Evolutionary conservation across 2,888 invertebrate species (phyloP), one percentile per base, ranked within the genome.

Genomic region (Rapana venosa): DNA sequence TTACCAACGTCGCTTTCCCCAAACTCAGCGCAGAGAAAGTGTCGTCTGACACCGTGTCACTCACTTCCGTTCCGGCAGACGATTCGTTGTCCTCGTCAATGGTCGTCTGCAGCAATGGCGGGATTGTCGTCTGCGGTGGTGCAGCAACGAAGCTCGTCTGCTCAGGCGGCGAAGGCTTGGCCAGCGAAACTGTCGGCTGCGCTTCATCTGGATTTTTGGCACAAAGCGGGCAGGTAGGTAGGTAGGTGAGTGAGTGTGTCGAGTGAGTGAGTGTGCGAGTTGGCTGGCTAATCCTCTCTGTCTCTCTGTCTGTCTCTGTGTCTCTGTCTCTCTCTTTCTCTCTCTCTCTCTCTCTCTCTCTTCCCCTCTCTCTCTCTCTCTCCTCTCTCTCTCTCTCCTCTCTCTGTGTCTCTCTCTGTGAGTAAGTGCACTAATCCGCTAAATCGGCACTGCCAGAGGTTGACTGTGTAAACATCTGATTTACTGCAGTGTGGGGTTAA

Each of bases 61-160:
- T 47, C 47, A 13, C 81, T 83, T 83, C 81, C 81, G n/a, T 8
- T 20, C 22, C 81, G 6, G 81, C 47, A 47, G 81, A 83, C 26
- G 81, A 17, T 36, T 36, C 47, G 26, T 30, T 26, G 81, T 83
- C 36, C 30, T 83, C 81, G 36, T 83, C 81, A 83, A 83, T 83
- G 22, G 81, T 26, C 22, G 81, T 83, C 47, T 83, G 47, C 20
- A 47, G 81, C 81, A 83, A 26, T 47, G 81, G 47, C 22, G 47
- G 4, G 47, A 47, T 22, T 22, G 81, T 83, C 26, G 81, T 22
- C 22, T 47, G 81, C 47, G 36, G 36, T 26, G 47, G 81, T 47
- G 81, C 35, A 35, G n/a, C 35, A 17, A 35, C 32, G 26, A 83
- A 11, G 13, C 26, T 30, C 81, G 36, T 83, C 47, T 36, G 81